Base-by-base conservation (phyloP, 1,140 invertebrate genomes). In the Lucilia sericata region DNA sequence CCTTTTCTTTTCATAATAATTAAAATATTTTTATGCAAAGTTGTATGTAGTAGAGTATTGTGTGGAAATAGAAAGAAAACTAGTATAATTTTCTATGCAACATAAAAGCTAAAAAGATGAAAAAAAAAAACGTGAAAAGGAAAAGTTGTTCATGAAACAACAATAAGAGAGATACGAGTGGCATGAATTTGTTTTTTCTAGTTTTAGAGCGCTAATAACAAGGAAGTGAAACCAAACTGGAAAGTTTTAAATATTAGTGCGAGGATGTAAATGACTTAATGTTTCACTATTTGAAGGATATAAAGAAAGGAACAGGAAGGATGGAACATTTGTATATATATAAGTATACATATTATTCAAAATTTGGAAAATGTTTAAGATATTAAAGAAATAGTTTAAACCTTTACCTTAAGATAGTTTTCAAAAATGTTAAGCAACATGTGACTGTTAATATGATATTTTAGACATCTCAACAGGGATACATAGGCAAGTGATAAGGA, bases 71-170 rank as follows among this genome's bases (percentile, higher is more conserved):
- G 55, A 60, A 7, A 17, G n/a, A 60, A 60, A 70, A 70, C 65
- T 21, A 70, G n/a, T 10, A 21, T 70, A 70, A 70, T 70, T 70
- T 70, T 70, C 65, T 70, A 70, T 70, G 65, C 65, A 70, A 21
- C 19, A 21, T 10, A 25, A 17, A 60, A 17, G 55, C 5, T 60
- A 60, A 14, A 60, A n/a, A 60, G 5, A 60, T 60, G 14, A 60
- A n/a, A 5, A 60, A 14, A 17, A 60, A 60, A 12, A 17, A 14
- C 10, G 17, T 60, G 14, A n/a, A 60, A 60, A 60, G 5, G n/a
- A n/a, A 70, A 70, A 70, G 19, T 70, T 21, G 19, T 21, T 21
- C 4, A 21, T 70, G 65, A 21, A 70, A 70, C n/a, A 70, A 70
- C 19, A 70, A 70, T 70, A 70, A 70, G 19, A 70, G 19, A 70